phyloP scores from a whole-genome alignment of 2,888 invertebrate genomes.

The Cheilosia vernalis region DNA sequence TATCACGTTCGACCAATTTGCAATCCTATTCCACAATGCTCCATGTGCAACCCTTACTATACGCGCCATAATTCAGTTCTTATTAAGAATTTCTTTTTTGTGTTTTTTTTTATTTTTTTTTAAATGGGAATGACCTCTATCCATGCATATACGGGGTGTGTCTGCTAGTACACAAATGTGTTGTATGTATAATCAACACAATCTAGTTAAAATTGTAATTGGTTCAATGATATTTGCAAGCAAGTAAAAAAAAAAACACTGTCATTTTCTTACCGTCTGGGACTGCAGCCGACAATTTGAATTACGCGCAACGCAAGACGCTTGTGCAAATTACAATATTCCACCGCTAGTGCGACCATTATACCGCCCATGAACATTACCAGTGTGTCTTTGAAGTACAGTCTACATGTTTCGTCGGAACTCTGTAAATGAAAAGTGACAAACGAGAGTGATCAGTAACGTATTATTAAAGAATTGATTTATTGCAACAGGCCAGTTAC shows the following conservation, averaged over 20 bases:
- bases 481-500: slow-evolving; percentile 45
- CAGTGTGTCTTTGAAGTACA: slow-evolving; percentile 92
- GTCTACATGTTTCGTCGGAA: slow-evolving; percentile 87
- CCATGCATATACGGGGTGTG: neutral
- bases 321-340: slow-evolving; percentile 94
- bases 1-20: slow-evolving; percentile 55
- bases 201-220: slow-evolving; percentile 28
- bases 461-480: slow-evolving; percentile 36
- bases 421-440: slow-evolving; percentile 76
- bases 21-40: slow-evolving; percentile 31
- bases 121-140: slow-evolving; percentile 10
- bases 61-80: slow-evolving; percentile 11
- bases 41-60: slow-evolving; percentile 8
- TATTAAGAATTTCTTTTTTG: neutral
- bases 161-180: neutral
- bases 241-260: slow-evolving; percentile 6
- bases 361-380: slow-evolving; percentile 96
- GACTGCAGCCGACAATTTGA: slow-evolving; percentile 90
- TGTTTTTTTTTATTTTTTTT: neutral
- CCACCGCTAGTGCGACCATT: slow-evolving; percentile 95
- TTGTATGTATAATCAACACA: slow-evolving; percentile 13
- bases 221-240: slow-evolving; percentile 31
- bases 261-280: slow-evolving; percentile 85
- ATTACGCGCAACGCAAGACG: slow-evolving; percentile 93
- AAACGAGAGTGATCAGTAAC: slow-evolving; percentile 19